A percentile compares a stretch with the other conserved stretches of the same genome.
These are phyloP conservation scores for Papio anubis DNA, from an alignment of 2,113 vertebrate genomes.

Conservation along the genomic window DNA sequence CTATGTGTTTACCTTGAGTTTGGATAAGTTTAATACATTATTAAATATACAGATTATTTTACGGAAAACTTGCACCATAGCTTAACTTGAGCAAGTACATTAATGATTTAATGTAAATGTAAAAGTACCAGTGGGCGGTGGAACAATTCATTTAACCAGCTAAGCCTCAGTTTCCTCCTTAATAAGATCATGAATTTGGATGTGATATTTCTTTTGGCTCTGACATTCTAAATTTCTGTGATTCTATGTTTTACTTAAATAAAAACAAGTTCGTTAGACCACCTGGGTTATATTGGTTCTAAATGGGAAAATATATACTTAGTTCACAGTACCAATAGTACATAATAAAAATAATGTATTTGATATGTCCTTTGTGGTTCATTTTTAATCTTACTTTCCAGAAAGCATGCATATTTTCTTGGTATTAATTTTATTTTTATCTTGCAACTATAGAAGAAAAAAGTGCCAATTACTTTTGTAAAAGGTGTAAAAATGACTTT, in stretches of 20 bases:
- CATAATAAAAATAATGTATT: constrained; percentile 51
- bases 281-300: not conserved
- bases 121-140: not conserved
- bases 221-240: not conserved
- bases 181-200: not conserved
- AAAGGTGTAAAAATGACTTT: constrained; percentile 26
- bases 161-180: constrained; percentile 20
- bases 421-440: constrained; percentile 16
- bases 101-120: constrained; percentile 13
- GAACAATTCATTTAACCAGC: not conserved
- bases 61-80: not conserved
- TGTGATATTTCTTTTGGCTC: not conserved
- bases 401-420: not conserved
- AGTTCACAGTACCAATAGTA: not conserved
- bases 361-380: not conserved
- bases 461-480: not conserved
- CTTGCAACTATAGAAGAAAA: not conserved
- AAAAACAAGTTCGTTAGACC: constrained; percentile 1
- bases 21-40: not conserved
- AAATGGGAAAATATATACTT: constrained; percentile 18
- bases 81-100: not conserved
- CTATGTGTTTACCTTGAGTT: not conserved
- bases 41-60: not conserved
- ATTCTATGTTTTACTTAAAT: constrained; percentile 29
- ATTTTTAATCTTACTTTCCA: not conserved